Evolutionary conservation across 1,140 invertebrate species (phyloP), one percentile per base, ranked within the genome.

Genomic region (Cotesia vestalis): DNA sequence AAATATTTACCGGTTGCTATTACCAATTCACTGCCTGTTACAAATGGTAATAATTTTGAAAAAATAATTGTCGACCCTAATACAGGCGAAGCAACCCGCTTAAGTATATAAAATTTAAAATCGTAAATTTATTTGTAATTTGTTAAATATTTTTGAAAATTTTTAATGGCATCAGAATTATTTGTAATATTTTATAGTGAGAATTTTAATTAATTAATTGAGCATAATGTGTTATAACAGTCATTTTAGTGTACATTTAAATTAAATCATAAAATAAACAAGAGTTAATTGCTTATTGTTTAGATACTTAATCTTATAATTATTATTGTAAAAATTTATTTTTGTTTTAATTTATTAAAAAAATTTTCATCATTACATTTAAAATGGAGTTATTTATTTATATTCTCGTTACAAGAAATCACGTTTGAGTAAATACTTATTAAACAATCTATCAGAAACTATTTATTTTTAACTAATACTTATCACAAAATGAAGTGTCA

Each of bases 41-140:
- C 72, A 73, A 72, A 80, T 81, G 63, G 81, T 75, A 85, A 85
- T 74, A 81, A 81, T 38, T 77, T 79, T 17, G 87, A 89, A 68
- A 90, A 87, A 76, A 78, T 89, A 9, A 88, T 87, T 72, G 84
- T 90, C 4, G 87, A 90, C 80, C 83, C 88, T n/a, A 87, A 87
- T 72, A 90, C 88, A 4, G 89, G 89, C 57, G 89, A 90, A 73
- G 80, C 84, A 0, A 86, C 87, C 71, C 75, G 69, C 9, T 64
- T 76, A 40, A 55, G 66, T 53, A 67, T 66, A 27, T 78, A 70
- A 73, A 72, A 36, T 51, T 17, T 67, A 67, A 12, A 17, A 11
- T 46, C 0, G 2, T 40, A 17, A 57, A 36, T 69, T 57, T 62
- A 4, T 5, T 51, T 9, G 17, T 61, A 46, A 40, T 59, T 57